Conservation (phyloP, 37 sponge, comb jelly and placozoan genomes). For the Crambe crambe region DNA sequence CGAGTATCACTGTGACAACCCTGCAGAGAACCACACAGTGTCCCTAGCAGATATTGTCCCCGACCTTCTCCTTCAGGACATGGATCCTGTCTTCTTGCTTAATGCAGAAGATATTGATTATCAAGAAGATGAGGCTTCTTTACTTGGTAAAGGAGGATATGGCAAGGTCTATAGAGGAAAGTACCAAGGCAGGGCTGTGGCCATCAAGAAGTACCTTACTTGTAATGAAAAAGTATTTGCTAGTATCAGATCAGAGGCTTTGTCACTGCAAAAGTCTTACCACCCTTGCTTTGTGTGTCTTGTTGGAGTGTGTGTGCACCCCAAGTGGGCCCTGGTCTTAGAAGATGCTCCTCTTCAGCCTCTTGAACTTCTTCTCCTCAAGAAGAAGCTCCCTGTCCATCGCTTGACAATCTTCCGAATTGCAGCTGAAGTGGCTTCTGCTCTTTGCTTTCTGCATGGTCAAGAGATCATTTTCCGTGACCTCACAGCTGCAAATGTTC, state of each 20-base stretch:
- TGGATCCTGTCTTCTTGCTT: slow-evolving; percentile 58
- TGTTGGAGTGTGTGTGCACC: slow-evolving; percentile 71
- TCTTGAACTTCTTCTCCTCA: slow-evolving; percentile 49
- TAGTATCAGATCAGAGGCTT: slow-evolving; percentile 65
- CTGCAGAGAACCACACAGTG: slow-evolving; percentile 33
- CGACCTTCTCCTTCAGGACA: slow-evolving; percentile 73
- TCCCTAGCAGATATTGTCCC: slow-evolving; percentile 69
- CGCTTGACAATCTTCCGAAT: slow-evolving; percentile 72
- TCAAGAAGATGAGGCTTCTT: slow-evolving; percentile 32
- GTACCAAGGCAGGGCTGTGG: slow-evolving; percentile 55
- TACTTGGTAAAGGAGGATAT: slow-evolving; percentile 70
- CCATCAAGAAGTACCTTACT: slow-evolving; percentile 68
- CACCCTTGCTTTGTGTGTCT: slow-evolving; percentile 83
- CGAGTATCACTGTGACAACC: slow-evolving; percentile 13
- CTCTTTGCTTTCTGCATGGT: slow-evolving; percentile 65
- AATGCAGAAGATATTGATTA: slow-evolving; percentile 40
- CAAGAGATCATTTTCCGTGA: slow-evolving; percentile 77
- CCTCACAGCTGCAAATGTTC: slow-evolving; percentile 82
- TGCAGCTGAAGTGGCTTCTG: slow-evolving; percentile 78
- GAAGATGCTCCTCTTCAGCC: slow-evolving; percentile 85
- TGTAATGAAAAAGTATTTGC: slow-evolving; percentile 27
- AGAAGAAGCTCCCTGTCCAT: slow-evolving; percentile 45
- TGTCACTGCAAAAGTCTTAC: slow-evolving; percentile 54
- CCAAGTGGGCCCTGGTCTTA: slow-evolving; percentile 72
- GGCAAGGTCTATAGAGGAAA: slow-evolving; percentile 73